These are phyloP conservation scores for Adelosebastes latens DNA, from an alignment of 2,797 vertebrate genomes.

Conservation along the genomic window DNA sequence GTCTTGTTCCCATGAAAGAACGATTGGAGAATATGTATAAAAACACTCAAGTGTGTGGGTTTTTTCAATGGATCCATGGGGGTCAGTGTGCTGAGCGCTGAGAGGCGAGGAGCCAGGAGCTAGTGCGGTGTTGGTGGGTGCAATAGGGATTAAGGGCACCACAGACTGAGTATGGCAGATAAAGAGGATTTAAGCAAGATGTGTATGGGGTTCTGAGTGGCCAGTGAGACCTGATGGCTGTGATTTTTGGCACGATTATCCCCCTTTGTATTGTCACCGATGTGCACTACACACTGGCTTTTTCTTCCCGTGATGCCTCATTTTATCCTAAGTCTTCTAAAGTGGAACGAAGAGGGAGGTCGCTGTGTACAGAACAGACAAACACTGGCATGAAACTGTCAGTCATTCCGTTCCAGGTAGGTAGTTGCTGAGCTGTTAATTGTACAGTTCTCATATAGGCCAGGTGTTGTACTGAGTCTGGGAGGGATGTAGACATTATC, in stretches of 20 bases:
- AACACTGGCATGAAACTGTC: background rate
- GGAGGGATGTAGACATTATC: no score
- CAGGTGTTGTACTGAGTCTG: no score
- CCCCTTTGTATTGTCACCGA: slow-evolving; percentile 59
- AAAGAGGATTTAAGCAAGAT: slow-evolving; percentile 69
- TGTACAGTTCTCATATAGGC: no score
- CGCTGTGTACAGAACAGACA: background rate
- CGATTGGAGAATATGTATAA: background rate
- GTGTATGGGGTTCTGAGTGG: slow-evolving; percentile 57
- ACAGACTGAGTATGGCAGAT: slow-evolving; percentile 47
- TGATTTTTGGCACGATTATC: slow-evolving; percentile 61
- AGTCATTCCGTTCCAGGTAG: no score
- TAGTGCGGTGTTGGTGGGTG: slow-evolving; percentile 24
- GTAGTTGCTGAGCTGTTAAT: no score
- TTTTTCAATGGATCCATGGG: slow-evolving; percentile 27
- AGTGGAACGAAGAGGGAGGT: slow-evolving; percentile 27
- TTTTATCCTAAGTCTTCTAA: slow-evolving; percentile 30
- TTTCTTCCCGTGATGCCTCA: slow-evolving; percentile 22
- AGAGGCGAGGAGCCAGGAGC: slow-evolving; percentile 9
- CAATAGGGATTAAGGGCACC: slow-evolving; percentile 35
- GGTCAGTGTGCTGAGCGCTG: slow-evolving; percentile 27
- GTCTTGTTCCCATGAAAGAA: slow-evolving; percentile 36
- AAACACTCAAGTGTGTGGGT: slow-evolving; percentile 1
- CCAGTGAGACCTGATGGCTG: slow-evolving; percentile 73
- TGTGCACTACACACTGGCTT: slow-evolving; percentile 38